Conservation (phyloP, 2,797 vertebrate genomes). For the Paguma larvata region DNA sequence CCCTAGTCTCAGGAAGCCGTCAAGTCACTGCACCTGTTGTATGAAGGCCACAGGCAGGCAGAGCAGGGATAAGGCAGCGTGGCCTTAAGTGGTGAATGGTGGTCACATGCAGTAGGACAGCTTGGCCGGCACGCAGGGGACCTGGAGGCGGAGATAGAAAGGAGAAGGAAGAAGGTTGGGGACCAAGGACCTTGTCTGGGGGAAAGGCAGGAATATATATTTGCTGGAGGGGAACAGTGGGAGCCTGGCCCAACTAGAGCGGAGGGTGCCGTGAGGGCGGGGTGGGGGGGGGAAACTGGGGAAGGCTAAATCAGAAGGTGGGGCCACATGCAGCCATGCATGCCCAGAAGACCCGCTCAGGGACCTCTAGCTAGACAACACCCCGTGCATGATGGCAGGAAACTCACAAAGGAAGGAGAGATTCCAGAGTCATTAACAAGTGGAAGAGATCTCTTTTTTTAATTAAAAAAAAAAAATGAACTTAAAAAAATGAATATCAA, state of each 20-base stretch:
- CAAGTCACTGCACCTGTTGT: background rate
- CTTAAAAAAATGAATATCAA: background rate
- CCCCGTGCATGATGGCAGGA: fast-evolving
- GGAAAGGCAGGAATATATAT: background rate
- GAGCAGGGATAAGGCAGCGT: background rate
- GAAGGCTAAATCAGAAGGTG: fast-evolving
- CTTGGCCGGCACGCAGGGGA: background rate
- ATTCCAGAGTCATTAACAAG: background rate
- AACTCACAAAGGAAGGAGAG: background rate
- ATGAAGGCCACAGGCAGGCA: background rate
- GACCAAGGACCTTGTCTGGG: background rate
- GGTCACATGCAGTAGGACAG: background rate
- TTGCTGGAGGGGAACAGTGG: background rate
- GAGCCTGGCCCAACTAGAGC: background rate
- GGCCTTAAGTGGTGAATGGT: background rate
- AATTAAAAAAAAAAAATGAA: background rate
- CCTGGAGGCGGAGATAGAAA: background rate
- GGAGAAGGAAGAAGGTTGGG: background rate
- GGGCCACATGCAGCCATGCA: fast-evolving
- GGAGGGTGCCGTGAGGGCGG: background rate
- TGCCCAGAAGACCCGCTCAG: background rate
- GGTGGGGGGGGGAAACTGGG: background rate
- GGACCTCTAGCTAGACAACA: background rate
- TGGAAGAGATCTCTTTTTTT: background rate
- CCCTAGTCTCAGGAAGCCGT: background rate